Conservation (phyloP, 2,113 vertebrate species). For the Agapornis roseicollis region DNA sequence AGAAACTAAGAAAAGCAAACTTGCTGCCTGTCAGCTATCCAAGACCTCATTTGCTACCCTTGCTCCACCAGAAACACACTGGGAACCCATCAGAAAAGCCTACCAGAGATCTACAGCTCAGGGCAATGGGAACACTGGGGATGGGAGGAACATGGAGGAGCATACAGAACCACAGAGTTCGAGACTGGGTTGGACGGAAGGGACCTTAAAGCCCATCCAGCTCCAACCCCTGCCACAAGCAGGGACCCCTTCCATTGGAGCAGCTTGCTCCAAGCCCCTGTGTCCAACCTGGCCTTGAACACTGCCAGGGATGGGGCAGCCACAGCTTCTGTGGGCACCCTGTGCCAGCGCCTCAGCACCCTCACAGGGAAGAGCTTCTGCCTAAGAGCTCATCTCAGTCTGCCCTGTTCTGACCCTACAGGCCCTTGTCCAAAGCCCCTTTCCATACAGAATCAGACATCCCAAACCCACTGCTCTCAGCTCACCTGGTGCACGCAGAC, state of each 20-base stretch:
- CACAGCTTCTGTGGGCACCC: too few relatives aligned
- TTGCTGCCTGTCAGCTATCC: background rate
- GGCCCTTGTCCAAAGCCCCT: background rate
- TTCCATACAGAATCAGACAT: background rate
- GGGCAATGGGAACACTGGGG: background rate
- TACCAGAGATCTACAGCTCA: rapidly evolving
- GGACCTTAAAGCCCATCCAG: background rate
- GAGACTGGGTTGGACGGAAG: background rate
- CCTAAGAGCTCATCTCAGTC: background rate
- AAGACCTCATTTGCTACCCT: rapidly evolving
- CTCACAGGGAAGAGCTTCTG: too few relatives aligned
- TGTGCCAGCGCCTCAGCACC: too few relatives aligned
- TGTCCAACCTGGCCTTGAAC: too few relatives aligned
- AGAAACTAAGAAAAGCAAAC: background rate
- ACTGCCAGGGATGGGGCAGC: too few relatives aligned
- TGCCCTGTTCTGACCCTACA: background rate
- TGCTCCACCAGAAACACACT: rapidly evolving
- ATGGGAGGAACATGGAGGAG: background rate
- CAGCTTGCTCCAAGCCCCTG: background rate
- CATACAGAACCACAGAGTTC: background rate
- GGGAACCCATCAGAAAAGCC: background rate
- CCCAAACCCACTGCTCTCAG: background rate
- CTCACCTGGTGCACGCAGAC: conserved; percentile 96
- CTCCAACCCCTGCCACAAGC: background rate
- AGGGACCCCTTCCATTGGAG: background rate